Conservation (phyloP, 1,140 invertebrate genomes). For the Bombus confusus region DNA sequence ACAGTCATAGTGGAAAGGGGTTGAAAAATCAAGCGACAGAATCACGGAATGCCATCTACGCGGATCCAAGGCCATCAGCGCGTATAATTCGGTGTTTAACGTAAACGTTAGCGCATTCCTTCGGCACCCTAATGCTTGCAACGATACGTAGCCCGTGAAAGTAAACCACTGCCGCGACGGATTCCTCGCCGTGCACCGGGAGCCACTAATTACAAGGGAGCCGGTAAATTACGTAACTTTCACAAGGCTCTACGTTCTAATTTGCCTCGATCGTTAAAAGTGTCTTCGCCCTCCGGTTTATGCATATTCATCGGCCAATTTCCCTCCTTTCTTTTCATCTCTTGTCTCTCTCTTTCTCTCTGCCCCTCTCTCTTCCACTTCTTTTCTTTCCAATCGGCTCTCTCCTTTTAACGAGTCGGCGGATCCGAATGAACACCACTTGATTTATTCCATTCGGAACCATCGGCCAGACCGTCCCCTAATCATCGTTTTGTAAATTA, state of each 20-base stretch:
- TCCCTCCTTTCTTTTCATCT: too few relatives aligned
- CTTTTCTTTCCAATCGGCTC: background rate
- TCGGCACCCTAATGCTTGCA: slow-evolving; percentile 57
- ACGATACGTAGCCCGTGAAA: slow-evolving; percentile 60
- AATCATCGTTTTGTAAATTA: slow-evolving; percentile 69
- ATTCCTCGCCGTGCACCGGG: slow-evolving; percentile 25
- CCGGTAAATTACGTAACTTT: slow-evolving; percentile 69
- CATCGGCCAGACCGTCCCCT: background rate
- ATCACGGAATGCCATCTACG: background rate
- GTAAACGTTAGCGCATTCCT: slow-evolving; percentile 47
- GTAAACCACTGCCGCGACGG: slow-evolving; percentile 45
- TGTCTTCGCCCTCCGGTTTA: slow-evolving; percentile 37
- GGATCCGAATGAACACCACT: slow-evolving; percentile 39
- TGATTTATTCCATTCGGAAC: slow-evolving; percentile 35
- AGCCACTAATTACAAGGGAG: slow-evolving; percentile 63
- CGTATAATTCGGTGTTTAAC: slow-evolving; percentile 37
- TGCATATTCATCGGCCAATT: slow-evolving; percentile 67
- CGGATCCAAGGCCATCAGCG: too few relatives aligned
- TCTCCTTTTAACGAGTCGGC: slow-evolving; percentile 38
- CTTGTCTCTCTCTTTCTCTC: too few relatives aligned
- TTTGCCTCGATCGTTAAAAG: slow-evolving; percentile 71
- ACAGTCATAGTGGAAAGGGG: too few relatives aligned
- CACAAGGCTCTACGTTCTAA: slow-evolving; percentile 67
- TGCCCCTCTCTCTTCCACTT: background rate
- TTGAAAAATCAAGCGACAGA: background rate